Conservation (phyloP, 1,140 invertebrate species). For the Aporrectodea caliginosa region DNA sequence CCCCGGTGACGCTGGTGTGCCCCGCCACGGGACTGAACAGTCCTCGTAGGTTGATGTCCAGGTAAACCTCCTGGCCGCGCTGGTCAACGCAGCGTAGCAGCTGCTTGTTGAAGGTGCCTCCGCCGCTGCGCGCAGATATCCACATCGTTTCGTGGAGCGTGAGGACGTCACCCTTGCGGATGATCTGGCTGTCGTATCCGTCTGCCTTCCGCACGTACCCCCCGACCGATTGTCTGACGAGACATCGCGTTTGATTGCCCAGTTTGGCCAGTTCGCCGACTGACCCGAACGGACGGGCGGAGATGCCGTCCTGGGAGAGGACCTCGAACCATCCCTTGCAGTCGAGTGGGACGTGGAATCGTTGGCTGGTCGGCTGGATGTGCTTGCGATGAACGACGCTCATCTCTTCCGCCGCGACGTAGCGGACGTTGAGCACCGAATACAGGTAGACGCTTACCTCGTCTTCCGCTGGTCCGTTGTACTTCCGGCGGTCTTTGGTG, state of each 20-base stretch:
- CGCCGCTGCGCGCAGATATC: slow-evolving; percentile 47
- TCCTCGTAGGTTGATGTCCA: slow-evolving; percentile 79
- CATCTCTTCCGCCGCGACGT: slow-evolving; percentile 80
- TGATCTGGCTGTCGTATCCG: slow-evolving; percentile 56
- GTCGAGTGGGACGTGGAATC: slow-evolving; percentile 72
- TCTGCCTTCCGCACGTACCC: slow-evolving; percentile 54
- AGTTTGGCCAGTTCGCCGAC: slow-evolving; percentile 72
- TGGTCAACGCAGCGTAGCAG: slow-evolving; percentile 81
- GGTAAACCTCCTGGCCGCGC: slow-evolving; percentile 74
- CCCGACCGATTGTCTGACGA: slow-evolving; percentile 80
- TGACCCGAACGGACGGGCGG: slow-evolving; percentile 82
- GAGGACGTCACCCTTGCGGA: slow-evolving; percentile 75
- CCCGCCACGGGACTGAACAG: slow-evolving; percentile 84
- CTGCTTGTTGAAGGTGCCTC: slow-evolving; percentile 51
- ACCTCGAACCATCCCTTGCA: slow-evolving; percentile 91
- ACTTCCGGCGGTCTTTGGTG: slow-evolving; percentile 80
- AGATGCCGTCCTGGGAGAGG: slow-evolving; percentile 83
- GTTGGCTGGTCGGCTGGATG: slow-evolving; percentile 64
- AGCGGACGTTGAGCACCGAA: slow-evolving; percentile 74
- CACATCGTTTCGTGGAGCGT: slow-evolving; percentile 67
- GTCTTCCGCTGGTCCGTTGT: slow-evolving; percentile 78
- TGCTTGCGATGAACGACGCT: slow-evolving; percentile 79
- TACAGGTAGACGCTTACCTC: slow-evolving; percentile 68
- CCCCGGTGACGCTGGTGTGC: slow-evolving; percentile 86
- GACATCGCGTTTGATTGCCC: slow-evolving; percentile 70